Evolutionary conservation across 2,888 invertebrate genomes (phyloP), one percentile per base, ranked within the genome.

Genomic region (Corbicula japonica): DNA sequence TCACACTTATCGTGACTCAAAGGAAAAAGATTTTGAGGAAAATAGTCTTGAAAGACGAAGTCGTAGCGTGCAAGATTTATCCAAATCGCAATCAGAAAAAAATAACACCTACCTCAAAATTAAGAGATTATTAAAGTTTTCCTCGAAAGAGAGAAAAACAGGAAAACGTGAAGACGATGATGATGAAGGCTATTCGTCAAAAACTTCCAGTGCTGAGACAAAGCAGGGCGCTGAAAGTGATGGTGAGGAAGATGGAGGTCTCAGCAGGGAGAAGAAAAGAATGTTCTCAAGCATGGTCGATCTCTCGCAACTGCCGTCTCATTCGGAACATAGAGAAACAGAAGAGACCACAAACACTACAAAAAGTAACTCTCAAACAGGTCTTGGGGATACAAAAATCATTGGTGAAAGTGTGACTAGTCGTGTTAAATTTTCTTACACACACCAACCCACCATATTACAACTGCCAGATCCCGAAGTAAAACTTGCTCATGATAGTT

Each of bases 131-230:
- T 46, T 80, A 10, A 77, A 77, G 34, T 73, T 83, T 58, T 75
- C 83, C 0, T 73, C 56, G n/a, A 68, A 44, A 26, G 82, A 70
- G 38, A 52, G 72, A 50, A 62, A 61, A 15, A 32, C 52, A 12
- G n/a, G 18, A 12, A 79, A 76, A 52, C 30, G 54, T 15, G 80
- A 75, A 26, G 80, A 83, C 12, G 80, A 80, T 1, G 83, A 80
- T 26, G 83, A 83, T 46, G 83, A 83, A 71, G 83, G 83, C 12
- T 83, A 83, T 70, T 68, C 77, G 4, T 83, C 83, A 10, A 83
- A 83, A 65, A 80, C 83, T 21, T 80, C 80, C 2, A 83, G 83
- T 65, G 83, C 83, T 26, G 83, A 83, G 35, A 54, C 62, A n/a
- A 75, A 75, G 50, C 60, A 72, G 26, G 73, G 34, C 18, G 21